These are phyloP conservation scores for Pteria penguin DNA, from an alignment of 2,888 invertebrate species.

Conservation along the genomic window DNA sequence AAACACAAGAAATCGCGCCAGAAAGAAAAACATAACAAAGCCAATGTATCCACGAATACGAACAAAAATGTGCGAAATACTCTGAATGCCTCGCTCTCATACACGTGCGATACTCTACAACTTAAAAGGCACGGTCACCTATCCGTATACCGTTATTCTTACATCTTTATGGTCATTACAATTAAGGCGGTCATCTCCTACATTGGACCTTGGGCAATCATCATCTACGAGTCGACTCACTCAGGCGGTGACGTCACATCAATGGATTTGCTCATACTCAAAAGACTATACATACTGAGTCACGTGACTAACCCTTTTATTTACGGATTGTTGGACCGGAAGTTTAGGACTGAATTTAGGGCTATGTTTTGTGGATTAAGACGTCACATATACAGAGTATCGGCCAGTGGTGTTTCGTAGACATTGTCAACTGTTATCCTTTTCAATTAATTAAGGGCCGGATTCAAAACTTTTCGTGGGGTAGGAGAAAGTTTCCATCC, in stretches of 20 bases:
- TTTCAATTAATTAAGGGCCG: no score
- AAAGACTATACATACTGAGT: slow-evolving; percentile 8
- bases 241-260: background rate
- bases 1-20: background rate
- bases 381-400: no score
- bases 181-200: slow-evolving; percentile 7
- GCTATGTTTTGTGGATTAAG: background rate
- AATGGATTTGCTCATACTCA: background rate
- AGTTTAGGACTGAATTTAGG: background rate
- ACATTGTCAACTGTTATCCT: no score
- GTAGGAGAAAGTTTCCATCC: no score
- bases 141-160: slow-evolving; percentile 13
- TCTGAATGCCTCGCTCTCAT: background rate
- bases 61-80: background rate
- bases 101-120: background rate
- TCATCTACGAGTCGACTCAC: background rate
- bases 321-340: slow-evolving; percentile 8
- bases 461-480: no score
- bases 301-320: slow-evolving; percentile 14
- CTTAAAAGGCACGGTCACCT: slow-evolving; percentile 3
- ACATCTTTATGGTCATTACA: slow-evolving; percentile 27
- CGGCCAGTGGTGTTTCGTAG: no score
- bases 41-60: background rate
- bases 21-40: background rate
- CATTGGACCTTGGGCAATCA: slow-evolving; percentile 2